Percentiles rank a stretch among this genome's conserved stretches.
Conservation (phyloP, 2,888 invertebrate species). For the Sarcophaga caerulescens region DNA sequence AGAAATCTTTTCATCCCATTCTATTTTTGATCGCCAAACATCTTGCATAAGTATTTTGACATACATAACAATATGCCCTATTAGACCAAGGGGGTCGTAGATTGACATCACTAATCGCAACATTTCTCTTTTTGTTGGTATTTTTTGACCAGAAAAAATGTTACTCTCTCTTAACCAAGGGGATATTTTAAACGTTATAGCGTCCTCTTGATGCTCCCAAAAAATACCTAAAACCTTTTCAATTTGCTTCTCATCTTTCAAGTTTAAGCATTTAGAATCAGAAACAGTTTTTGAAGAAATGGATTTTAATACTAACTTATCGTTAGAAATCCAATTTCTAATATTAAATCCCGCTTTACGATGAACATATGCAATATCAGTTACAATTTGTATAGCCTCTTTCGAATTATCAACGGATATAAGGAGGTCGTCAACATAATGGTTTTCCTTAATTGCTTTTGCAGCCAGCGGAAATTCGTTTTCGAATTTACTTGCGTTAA, state of each 20-base stretch:
- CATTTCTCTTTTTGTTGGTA: conserved; percentile 37
- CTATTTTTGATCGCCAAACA: conserved; percentile 10
- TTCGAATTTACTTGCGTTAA: background rate
- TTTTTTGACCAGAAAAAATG: background rate
- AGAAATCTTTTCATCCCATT: conserved; percentile 31
- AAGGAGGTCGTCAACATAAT: background rate
- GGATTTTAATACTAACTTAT: background rate
- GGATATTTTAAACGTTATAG: conserved; percentile 46
- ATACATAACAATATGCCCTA: conserved; percentile 39
- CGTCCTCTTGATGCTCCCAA: conserved; percentile 46
- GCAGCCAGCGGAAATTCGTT: background rate
- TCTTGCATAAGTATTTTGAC: conserved; percentile 42
- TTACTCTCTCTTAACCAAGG: conserved; percentile 16
- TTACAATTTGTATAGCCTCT: background rate
- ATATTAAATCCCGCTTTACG: conserved; percentile 3
- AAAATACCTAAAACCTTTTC: conserved; percentile 55
- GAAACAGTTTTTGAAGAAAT: background rate
- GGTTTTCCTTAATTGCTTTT: background rate
- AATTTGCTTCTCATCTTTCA: conserved; percentile 18
- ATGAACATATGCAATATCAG: background rate
- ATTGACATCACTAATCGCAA: conserved; percentile 35
- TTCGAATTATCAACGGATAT: background rate
- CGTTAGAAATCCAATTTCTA: conserved; percentile 1
- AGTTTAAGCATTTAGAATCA: conserved; percentile 27
- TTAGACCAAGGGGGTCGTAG: conserved; percentile 26